Evolutionary conservation across 2,113 vertebrate species (phyloP).

Genomic region (Romanogobio albipinnatus): DNA sequence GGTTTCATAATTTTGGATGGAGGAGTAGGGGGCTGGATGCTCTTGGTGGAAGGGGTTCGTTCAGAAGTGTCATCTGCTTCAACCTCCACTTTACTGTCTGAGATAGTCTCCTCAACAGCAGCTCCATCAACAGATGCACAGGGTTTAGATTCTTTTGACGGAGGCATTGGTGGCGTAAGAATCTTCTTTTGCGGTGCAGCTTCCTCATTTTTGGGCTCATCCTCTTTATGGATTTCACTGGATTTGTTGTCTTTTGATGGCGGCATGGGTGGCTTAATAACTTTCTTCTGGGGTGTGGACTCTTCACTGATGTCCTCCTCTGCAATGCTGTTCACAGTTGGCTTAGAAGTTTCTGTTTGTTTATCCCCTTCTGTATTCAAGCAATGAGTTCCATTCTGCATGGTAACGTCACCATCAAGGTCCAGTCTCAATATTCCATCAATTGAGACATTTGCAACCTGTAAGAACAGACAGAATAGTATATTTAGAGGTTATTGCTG

Average conservation of each 20-base stretch:
- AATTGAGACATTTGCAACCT: conserved; percentile 84
- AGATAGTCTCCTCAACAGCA: conserved; percentile 47
- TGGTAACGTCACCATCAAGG: conserved; percentile 77
- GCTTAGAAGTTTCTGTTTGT: conserved; percentile 31
- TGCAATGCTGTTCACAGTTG: conserved; percentile 28
- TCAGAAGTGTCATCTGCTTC: conserved; percentile 49
- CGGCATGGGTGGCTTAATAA: conserved; percentile 69
- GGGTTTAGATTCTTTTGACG: conserved; percentile 65
- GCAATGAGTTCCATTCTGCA: conserved; percentile 68
- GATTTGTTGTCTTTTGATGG: conserved; percentile 66
- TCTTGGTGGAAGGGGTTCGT: conserved; percentile 28
- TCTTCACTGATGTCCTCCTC: conserved; percentile 33
- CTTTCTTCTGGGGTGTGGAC: conserved; percentile 64
- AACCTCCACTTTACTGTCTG: conserved; percentile 50
- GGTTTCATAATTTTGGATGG: conserved; percentile 72
- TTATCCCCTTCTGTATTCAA: conserved; percentile 56
- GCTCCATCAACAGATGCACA: background rate
- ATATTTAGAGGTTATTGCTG: background rate
- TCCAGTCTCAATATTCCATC: conserved; percentile 87
- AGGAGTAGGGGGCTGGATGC: conserved; percentile 60
- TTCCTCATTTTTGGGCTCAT: conserved; percentile 54
- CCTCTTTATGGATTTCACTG: conserved; percentile 44
- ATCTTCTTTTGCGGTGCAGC: conserved; percentile 70
- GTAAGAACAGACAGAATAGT: background rate
- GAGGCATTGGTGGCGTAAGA: conserved; percentile 72